Evolutionary conservation across 2,113 vertebrate species (phyloP).

Genomic region (Hippocampus guttulatus): DNA sequence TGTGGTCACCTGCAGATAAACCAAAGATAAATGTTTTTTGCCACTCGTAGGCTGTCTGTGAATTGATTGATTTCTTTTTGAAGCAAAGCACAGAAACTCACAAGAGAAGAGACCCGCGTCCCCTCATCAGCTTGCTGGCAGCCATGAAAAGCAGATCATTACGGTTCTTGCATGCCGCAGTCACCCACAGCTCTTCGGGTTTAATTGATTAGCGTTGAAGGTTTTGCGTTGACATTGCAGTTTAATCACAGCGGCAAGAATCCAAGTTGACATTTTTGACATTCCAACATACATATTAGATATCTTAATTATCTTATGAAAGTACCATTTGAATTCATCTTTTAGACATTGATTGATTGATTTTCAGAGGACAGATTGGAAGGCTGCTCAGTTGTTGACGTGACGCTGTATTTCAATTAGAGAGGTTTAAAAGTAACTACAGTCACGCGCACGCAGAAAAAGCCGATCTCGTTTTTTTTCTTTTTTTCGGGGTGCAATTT

Average conservation of each 20-base stretch:
- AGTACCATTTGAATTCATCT: background rate
- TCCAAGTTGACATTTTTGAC: slow-evolving; percentile 8
- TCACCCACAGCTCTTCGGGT: slow-evolving; percentile 1
- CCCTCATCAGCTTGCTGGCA: slow-evolving; percentile 4
- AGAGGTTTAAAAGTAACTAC: background rate
- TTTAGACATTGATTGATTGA: background rate
- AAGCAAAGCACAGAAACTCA: background rate
- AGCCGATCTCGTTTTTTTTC: background rate
- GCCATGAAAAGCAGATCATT: slow-evolving; percentile 7
- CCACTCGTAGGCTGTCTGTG: background rate
- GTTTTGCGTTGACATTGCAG: slow-evolving; percentile 5
- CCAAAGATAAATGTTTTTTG: background rate
- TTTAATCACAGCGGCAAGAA: slow-evolving; percentile 14
- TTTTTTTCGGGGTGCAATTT: background rate
- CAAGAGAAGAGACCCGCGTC: background rate
- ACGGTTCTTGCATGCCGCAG: slow-evolving; percentile 1
- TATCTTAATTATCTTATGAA: slow-evolving; percentile 2
- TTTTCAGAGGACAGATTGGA: slow-evolving; percentile 3
- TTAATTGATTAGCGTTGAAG: slow-evolving; percentile 2
- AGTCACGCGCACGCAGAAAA: background rate
- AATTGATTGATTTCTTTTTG: background rate
- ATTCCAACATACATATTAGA: slow-evolving; percentile 11
- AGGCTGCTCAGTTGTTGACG: background rate
- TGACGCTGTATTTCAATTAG: background rate
- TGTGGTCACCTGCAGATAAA: background rate